Conservation (phyloP, 2,888 invertebrate genomes). For the Cantharis rufa region DNA sequence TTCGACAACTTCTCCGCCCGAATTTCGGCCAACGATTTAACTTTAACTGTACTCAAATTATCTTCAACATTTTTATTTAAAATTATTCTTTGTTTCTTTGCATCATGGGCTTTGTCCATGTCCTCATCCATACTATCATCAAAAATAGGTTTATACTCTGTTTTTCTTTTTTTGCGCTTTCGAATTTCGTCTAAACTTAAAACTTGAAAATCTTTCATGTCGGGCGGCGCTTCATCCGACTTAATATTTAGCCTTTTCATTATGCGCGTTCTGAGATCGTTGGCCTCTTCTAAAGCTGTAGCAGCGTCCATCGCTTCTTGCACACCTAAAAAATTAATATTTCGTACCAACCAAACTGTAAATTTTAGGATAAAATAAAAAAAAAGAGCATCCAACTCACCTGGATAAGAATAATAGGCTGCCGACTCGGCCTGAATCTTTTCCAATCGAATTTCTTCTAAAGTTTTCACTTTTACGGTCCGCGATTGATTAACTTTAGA, state of each 20-base stretch:
- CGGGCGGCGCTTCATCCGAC: conserved; percentile 20
- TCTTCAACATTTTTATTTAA: conserved; percentile 10
- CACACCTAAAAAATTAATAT: background rate
- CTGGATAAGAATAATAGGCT: conserved; percentile 70
- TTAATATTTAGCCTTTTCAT: conserved; percentile 40
- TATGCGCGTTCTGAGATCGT: conserved; percentile 47
- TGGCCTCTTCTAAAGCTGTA: conserved; percentile 22
- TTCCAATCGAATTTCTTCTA: conserved; percentile 71
- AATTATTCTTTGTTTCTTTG: conserved; percentile 23
- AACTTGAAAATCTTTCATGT: conserved; percentile 56
- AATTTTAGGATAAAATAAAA: background rate
- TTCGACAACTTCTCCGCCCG: conserved; percentile 43
- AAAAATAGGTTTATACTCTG: conserved; percentile 3
- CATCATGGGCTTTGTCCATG: background rate
- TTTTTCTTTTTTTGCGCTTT: conserved; percentile 31
- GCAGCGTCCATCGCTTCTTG: conserved; percentile 4
- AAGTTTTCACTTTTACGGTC: conserved; percentile 62
- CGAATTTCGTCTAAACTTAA: conserved; percentile 60
- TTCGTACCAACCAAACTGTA: background rate
- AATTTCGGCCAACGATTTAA: conserved; percentile 55
- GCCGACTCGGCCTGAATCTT: conserved; percentile 73
- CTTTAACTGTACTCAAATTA: conserved; percentile 46
- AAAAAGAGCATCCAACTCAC: conserved; percentile 38
- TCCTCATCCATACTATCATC: conserved; percentile 10
- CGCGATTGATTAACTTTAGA: conserved; percentile 57